phyloP scores from a whole-genome alignment of 1,140 invertebrate genomes.

The Patella vulgata region DNA sequence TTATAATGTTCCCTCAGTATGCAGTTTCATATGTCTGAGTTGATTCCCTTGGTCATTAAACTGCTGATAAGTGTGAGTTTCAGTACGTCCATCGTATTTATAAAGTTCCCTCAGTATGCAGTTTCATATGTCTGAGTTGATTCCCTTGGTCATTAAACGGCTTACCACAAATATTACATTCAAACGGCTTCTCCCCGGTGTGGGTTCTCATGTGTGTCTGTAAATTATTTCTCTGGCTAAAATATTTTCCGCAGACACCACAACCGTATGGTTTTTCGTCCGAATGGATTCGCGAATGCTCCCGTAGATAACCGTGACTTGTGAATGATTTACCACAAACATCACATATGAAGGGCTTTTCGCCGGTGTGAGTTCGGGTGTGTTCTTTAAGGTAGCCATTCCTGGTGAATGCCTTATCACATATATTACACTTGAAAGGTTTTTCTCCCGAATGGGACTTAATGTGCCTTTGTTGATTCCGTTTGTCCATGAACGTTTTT shows the following conservation, averaged over 20 bases:
- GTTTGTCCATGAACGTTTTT: slow-evolving; percentile 2
- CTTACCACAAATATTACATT: no score
- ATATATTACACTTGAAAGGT: slow-evolving; percentile 63
- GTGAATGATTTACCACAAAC: slow-evolving; percentile 17
- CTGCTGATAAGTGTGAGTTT: no score
- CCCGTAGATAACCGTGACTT: neutral
- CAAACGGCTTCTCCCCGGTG: no score
- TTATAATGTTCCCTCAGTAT: no score
- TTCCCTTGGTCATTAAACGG: no score
- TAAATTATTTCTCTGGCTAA: no score
- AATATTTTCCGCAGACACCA: slow-evolving; percentile 57
- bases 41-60: no score
- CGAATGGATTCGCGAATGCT: slow-evolving; percentile 28
- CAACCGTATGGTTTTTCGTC: slow-evolving; percentile 62
- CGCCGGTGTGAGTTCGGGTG: slow-evolving; percentile 77
- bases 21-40: no score
- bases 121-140: no score
- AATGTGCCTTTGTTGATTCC: slow-evolving; percentile 6
- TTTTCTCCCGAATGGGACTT: slow-evolving; percentile 53
- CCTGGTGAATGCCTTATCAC: slow-evolving; percentile 63
- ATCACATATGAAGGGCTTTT: slow-evolving; percentile 75
- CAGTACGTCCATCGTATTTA: no score
- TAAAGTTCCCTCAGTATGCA: no score
- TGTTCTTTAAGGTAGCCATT: slow-evolving; percentile 75
- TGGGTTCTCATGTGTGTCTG: no score